Conservation (phyloP, 2,113 vertebrate genomes). For the Pelmatolapia mariae region DNA sequence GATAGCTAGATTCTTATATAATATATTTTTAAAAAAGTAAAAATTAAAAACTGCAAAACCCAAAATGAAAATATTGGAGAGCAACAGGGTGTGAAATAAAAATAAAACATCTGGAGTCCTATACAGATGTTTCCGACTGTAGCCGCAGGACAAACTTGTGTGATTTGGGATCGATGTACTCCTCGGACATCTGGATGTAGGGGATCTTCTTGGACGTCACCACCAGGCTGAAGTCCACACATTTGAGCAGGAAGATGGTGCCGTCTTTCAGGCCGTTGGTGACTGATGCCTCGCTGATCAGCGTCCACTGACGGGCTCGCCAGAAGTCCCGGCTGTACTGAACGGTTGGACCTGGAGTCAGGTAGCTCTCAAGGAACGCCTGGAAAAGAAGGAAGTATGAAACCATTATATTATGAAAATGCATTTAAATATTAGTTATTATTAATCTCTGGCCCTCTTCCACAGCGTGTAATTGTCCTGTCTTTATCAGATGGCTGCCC, state of each 20-base stretch:
- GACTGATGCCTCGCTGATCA: conserved; percentile 90
- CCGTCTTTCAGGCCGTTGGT: conserved; percentile 87
- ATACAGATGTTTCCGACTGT: conserved; percentile 95
- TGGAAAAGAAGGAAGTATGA: neutral
- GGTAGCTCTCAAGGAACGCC: conserved; percentile 94
- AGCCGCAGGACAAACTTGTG: conserved; percentile 96
- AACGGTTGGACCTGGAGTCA: conserved; percentile 84
- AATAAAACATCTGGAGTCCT: conserved; percentile 17
- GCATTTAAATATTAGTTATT: neutral
- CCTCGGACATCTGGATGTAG: conserved; percentile 89
- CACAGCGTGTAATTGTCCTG: neutral
- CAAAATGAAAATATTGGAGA: conserved; percentile 45
- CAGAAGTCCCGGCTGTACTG: conserved; percentile 89
- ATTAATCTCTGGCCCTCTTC: neutral
- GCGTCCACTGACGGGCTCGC: conserved; percentile 88
- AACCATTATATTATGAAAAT: neutral
- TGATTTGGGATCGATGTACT: conserved; percentile 94
- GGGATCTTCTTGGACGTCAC: conserved; percentile 86
- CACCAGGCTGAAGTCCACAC: conserved; percentile 92
- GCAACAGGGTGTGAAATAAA: neutral
- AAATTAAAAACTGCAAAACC: conserved; percentile 52
- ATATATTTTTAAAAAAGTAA: conserved; percentile 45
- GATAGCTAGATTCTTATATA: conserved; percentile 60
- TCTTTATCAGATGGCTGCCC: neutral
- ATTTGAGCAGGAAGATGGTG: conserved; percentile 83